Percentiles rank a stretch among this genome's conserved stretches.
Conservation (phyloP, 2,888 invertebrate species). For the Hypsopygia costalis region DNA sequence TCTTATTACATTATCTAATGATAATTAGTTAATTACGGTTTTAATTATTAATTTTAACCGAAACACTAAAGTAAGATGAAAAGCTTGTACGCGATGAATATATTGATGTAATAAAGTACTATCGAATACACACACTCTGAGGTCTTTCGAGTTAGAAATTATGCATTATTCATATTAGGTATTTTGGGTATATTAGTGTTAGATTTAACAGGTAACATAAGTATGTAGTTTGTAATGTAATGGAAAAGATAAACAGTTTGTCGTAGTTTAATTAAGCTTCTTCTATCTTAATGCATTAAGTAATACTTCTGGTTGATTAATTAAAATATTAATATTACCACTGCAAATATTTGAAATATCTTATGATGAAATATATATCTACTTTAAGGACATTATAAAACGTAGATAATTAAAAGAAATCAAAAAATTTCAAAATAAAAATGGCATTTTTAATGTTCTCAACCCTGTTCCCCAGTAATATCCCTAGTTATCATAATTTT, state of each 20-base stretch:
- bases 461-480: constrained; percentile 40
- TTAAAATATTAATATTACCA: constrained; percentile 81
- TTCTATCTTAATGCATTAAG: constrained; percentile 79
- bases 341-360: constrained; percentile 82
- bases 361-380: constrained; percentile 82
- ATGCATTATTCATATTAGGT: constrained; percentile 80
- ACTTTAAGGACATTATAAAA: constrained; percentile 82
- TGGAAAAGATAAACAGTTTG: constrained; percentile 72
- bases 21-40: constrained; percentile 82
- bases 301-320: constrained; percentile 80
- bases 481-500: constrained; percentile 67
- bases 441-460: constrained; percentile 76
- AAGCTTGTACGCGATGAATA: constrained; percentile 72
- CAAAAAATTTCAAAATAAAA: constrained; percentile 78
- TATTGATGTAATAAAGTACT: constrained; percentile 75
- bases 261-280: constrained; percentile 81
- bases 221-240: constrained; percentile 80
- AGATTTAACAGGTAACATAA: constrained; percentile 79
- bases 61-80: constrained; percentile 74
- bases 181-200: constrained; percentile 81
- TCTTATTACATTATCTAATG: constrained; percentile 72
- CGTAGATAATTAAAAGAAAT: constrained; percentile 82
- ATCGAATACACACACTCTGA: constrained; percentile 62
- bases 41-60: constrained; percentile 77
- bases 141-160: constrained; percentile 76